Conservation (phyloP, 2,888 invertebrate genomes). For the Chrysina gloriosa region DNA sequence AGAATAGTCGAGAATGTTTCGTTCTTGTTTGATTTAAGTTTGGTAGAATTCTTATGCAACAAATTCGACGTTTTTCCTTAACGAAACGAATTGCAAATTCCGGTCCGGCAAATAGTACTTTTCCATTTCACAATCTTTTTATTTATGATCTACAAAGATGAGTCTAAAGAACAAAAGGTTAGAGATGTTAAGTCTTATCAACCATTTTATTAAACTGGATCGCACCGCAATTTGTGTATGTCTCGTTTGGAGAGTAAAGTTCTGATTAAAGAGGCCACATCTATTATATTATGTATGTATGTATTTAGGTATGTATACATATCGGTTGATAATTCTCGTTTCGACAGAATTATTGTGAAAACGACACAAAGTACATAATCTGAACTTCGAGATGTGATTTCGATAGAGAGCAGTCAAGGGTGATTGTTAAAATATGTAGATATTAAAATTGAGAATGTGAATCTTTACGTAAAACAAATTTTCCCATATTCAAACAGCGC, state of each 20-base stretch:
- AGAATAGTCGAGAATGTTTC: no score
- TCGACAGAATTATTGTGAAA: not conserved
- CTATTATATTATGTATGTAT: not conserved
- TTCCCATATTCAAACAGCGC: no score
- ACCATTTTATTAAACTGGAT: conserved; percentile 20
- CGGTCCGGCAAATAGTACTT: not conserved
- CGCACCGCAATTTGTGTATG: not conserved
- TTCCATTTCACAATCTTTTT: conserved; percentile 4
- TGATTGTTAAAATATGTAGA: not conserved
- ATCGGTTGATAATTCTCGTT: not conserved
- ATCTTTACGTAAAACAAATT: no score
- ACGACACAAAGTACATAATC: no score
- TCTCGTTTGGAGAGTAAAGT: conserved; percentile 5
- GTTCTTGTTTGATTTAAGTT: no score
- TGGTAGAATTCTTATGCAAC: no score
- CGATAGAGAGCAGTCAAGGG: not conserved
- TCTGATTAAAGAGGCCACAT: conserved; percentile 14
- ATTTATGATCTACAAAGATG: not conserved
- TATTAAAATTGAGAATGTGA: no score
- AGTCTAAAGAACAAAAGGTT: conserved; percentile 26
- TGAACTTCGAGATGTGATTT: conserved; percentile 1
- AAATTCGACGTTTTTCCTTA: no score
- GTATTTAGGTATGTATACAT: conserved; percentile 8
- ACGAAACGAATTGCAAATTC: no score
- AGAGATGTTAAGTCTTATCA: conserved; percentile 6